These are phyloP conservation scores for Pseudopleuronectes americanus DNA, from an alignment of 2,797 vertebrate genomes.

Conservation along the genomic window DNA sequence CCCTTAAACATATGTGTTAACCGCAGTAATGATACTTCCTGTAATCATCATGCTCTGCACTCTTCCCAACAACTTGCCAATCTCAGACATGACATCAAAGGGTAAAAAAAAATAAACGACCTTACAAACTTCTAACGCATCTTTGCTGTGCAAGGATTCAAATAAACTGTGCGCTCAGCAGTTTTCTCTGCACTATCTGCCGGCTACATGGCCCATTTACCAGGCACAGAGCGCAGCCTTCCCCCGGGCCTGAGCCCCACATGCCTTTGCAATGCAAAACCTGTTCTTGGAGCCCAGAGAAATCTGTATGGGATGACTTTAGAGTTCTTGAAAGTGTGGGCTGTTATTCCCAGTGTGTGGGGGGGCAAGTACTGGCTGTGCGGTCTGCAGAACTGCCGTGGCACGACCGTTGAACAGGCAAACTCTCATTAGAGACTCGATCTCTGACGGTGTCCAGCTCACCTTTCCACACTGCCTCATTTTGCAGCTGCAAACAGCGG, in stretches of 20 bases:
- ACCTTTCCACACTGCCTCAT: constrained; percentile 35
- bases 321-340: constrained; percentile 51
- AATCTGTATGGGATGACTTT: constrained; percentile 38
- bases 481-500: constrained; percentile 8
- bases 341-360: constrained; percentile 25
- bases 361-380: constrained; percentile 6
- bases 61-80: neutral
- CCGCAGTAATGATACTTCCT: neutral
- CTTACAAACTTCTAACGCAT: constrained; percentile 24
- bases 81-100: constrained; percentile 28
- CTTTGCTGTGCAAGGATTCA: constrained; percentile 36
- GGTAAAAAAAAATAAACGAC: constrained; percentile 34
- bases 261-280: constrained; percentile 45
- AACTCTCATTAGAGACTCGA: constrained; percentile 40
- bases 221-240: constrained; percentile 24
- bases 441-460: constrained; percentile 25
- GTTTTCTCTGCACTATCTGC: constrained; percentile 42
- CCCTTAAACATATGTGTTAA: neutral
- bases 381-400: constrained; percentile 35
- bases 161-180: constrained; percentile 51
- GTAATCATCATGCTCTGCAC: neutral
- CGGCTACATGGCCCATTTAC: constrained; percentile 56
- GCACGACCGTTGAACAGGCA: constrained; percentile 38
- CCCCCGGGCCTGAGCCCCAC: constrained; percentile 24
- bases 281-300: constrained; percentile 33